Evolutionary conservation across 92 coral and sea anemone species (phyloP), one percentile per base, ranked within the genome.

Genomic region (Pocillopora grandis): DNA sequence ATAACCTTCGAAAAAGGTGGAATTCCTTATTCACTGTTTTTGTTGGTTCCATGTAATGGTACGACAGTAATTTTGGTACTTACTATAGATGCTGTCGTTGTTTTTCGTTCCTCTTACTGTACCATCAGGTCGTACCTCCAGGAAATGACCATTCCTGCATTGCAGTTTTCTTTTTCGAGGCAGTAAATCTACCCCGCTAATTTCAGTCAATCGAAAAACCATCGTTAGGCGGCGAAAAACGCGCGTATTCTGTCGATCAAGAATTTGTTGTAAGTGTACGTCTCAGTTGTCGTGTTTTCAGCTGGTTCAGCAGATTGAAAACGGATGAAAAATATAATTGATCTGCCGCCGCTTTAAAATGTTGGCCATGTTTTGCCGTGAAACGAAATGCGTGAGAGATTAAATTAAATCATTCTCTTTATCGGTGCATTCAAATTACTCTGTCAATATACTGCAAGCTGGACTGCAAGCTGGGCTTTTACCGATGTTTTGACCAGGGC

Each of bases 71-170:
- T 64, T 36, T 33, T 66, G 55, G 10, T 14, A 88, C 91, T 88
- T 71, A 88, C 91, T 88, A 72, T 76, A 84, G 0, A 85, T 76
- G 85, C 87, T 88, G 19, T 76, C 72, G 35, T 62, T 62, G 80
- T 71, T 88, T 67, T 84, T 77, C 37, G 88, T 83, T 68, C 91
- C 91, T 19, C 72, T 76, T 18, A 88, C 80, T 13, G 88, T 76
- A 16, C 91, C 91, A 84, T 88, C 91, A 0, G 87, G 82, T 10
- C 80, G 70, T 70, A 88, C 82, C 79, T 88, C 91, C 18, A 88
- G 52, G 71, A 52, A 83, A 49, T 88, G 75, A 0, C 91, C 91
- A 71, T 88, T 88, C 48, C 91, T 76, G 58, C 91, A 83, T 71
- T 72, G 85, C 17, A 88, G 63, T 72, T 88, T 88, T 78, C 88